Evolutionary conservation across 2,113 vertebrate species (phyloP).

Genomic region (Microcebus murinus): DNA sequence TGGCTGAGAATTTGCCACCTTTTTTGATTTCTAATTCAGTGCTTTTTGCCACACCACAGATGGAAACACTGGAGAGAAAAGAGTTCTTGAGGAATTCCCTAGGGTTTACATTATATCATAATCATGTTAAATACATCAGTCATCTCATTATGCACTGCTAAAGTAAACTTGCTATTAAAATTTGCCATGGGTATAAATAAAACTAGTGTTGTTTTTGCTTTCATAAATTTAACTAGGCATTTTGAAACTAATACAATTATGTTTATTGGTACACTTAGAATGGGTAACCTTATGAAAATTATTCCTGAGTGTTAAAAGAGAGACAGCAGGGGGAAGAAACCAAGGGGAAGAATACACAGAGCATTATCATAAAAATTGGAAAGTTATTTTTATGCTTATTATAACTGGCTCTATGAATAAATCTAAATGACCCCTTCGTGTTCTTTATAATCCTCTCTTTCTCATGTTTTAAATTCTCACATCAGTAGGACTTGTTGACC

Average conservation of each 20-base stretch:
- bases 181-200: slow-evolving; percentile 68
- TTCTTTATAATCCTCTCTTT: no score
- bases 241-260: slow-evolving; percentile 74
- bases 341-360: not conserved
- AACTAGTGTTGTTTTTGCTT: slow-evolving; percentile 64
- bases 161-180: slow-evolving; percentile 67
- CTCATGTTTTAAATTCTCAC: no score
- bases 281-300: slow-evolving; percentile 69
- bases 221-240: slow-evolving; percentile 55
- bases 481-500: no score
- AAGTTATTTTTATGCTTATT: slow-evolving; percentile 8
- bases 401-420: no score
- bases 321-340: slow-evolving; percentile 28
- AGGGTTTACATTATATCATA: slow-evolving; percentile 40
- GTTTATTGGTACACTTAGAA: slow-evolving; percentile 61
- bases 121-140: slow-evolving; percentile 65
- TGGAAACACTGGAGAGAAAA: not conserved
- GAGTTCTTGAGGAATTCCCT: slow-evolving; percentile 19
- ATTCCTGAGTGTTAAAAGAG: slow-evolving; percentile 53
- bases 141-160: slow-evolving; percentile 60
- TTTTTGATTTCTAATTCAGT: slow-evolving; percentile 9
- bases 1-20: not conserved
- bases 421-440: no score
- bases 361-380: slow-evolving; percentile 48
- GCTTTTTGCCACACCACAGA: not conserved